A percentile compares a stretch with the other conserved stretches of the same genome.
phyloP scores from a whole-genome alignment of 2,113 vertebrate species.

The Fregata magnificens region DNA sequence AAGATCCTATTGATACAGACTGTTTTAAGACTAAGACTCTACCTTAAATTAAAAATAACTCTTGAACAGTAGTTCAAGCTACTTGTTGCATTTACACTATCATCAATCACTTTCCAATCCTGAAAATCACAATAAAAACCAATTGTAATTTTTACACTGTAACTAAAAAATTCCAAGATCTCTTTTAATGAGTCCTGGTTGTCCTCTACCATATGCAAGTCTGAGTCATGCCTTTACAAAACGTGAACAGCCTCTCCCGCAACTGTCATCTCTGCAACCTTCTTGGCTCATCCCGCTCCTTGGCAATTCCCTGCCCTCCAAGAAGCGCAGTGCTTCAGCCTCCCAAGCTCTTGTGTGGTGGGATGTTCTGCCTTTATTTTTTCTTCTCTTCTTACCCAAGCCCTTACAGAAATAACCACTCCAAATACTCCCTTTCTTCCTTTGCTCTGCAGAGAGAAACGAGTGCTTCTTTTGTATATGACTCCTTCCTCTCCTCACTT shows the following conservation, averaged over 20 bases:
- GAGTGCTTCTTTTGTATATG: rapidly evolving
- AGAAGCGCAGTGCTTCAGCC: rapidly evolving
- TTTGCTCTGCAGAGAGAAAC: background rate
- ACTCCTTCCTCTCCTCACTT: background rate
- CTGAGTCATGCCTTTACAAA: background rate
- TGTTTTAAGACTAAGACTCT: background rate
- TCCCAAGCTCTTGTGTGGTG: background rate
- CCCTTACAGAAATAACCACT: rapidly evolving
- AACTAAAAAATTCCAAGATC: background rate
- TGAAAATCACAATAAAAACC: background rate
- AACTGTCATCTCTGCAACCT: background rate
- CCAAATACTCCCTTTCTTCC: background rate
- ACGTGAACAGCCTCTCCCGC: background rate
- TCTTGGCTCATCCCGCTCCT: background rate
- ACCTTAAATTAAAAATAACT: background rate
- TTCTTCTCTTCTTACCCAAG: background rate
- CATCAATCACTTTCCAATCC: background rate
- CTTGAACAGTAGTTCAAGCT: background rate
- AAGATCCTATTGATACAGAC: background rate
- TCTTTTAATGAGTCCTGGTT: background rate
- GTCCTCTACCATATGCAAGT: background rate
- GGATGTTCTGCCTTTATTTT: background rate
- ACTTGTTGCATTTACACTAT: background rate
- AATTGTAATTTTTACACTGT: background rate
- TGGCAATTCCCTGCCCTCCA: background rate